Evolutionary conservation across 2,888 invertebrate species (phyloP), one percentile per base, ranked within the genome.

Genomic region (Tetranychus truncatus): DNA sequence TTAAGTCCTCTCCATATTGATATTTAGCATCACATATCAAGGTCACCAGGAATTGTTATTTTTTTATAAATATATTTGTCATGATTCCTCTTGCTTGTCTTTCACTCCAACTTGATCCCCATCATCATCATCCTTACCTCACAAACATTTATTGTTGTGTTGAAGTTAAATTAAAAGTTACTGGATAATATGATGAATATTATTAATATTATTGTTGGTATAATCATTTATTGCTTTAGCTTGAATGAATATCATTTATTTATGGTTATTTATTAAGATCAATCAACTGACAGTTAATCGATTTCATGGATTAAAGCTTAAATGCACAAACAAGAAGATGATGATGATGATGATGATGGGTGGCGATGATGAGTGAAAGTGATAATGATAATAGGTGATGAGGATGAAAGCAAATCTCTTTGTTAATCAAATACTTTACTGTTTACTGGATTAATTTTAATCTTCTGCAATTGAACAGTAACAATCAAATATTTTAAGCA

Each of bases 281-380:
- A 55, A 55, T 55, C 55, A 55, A 55, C 55, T 55, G 55, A 55
- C 55, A 55, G 55, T 55, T 55, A 55, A 55, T 55, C 55, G 55
- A 55, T 55, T 55, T 55, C 55, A 55, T 55, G 55, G 55, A 55
- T 55, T 55, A 55, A 55, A 15, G 55, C 55, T 55, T 55, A 15
- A 55, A 55, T 55, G 55, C 55, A 55, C 55, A 55, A 55, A 55
- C 11, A 55, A 55, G 6, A 34, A 55, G 55, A 55, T 55, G 55
- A 55, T 55, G 55, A 55, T 2, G 55, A 55, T 2, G 55, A 55
- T 15, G 15, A 34, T 34, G 34, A 34, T 34, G 34, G 34, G 34
- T 34, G 34, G 34, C 34, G 5, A 34, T 34, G 34, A 34, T 34
- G 34, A 34, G 34, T 34, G 34, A 34, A 34, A 34, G 34, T 34